Conservation (phyloP, 1,140 invertebrate species). For the Drosophila punjabiensis region DNA sequence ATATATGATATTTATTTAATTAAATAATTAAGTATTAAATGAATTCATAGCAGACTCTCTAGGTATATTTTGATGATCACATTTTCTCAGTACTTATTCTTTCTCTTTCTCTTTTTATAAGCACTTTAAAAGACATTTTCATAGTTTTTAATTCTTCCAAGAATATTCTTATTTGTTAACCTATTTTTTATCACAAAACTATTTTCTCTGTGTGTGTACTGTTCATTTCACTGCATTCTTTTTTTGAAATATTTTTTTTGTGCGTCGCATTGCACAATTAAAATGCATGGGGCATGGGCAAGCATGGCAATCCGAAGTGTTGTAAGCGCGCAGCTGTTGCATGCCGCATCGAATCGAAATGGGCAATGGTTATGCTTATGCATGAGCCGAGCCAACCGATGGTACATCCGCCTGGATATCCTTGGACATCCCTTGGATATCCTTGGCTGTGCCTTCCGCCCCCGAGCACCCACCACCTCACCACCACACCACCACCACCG, state of each 20-base stretch:
- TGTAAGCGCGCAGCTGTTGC: slow-evolving; percentile 76
- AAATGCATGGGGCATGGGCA: slow-evolving; percentile 56
- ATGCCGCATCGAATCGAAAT: slow-evolving; percentile 70
- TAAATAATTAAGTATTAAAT: no score
- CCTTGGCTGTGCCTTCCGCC: background rate
- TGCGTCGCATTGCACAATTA: slow-evolving; percentile 50
- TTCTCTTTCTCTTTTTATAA: no score
- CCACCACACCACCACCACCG: background rate
- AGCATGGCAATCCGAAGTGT: slow-evolving; percentile 41
- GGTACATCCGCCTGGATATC: slow-evolving; percentile 28
- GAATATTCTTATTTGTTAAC: background rate
- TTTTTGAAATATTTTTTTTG: slow-evolving; percentile 22
- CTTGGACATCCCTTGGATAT: slow-evolving; percentile 2
- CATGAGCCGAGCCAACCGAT: slow-evolving; percentile 53
- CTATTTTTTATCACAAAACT: background rate
- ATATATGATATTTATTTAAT: no score
- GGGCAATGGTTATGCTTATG: slow-evolving; percentile 77
- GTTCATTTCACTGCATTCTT: slow-evolving; percentile 6
- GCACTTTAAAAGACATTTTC: no score
- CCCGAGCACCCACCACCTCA: background rate
- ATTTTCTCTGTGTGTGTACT: background rate
- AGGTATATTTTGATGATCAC: no score
- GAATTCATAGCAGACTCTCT: no score
- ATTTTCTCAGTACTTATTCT: no score
- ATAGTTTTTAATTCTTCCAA: no score